Percentiles rank a stretch among this genome's conserved stretches.
These are phyloP conservation scores for Hipparchia sbordonii DNA, from an alignment of 2,888 invertebrate genomes.

Conservation along the genomic window DNA sequence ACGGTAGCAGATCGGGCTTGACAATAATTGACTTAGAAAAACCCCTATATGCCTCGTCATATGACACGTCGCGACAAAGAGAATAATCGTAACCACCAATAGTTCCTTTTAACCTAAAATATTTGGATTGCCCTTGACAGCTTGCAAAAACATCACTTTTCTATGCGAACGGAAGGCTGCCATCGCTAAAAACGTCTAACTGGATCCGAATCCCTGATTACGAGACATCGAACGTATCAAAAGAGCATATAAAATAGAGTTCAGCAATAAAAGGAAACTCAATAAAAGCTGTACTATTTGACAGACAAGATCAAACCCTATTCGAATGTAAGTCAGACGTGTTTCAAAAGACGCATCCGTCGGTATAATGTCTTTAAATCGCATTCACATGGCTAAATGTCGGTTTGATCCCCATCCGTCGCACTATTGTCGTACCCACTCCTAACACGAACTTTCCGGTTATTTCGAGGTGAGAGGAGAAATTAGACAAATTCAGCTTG, in stretches of 20 bases:
- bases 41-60: neutral
- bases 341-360: neutral
- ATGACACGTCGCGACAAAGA: neutral
- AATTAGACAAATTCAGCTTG: no score
- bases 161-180: conserved; percentile 1
- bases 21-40: neutral
- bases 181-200: neutral
- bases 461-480: no score
- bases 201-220: neutral
- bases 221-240: neutral
- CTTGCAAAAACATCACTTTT: neutral
- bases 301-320: neutral
- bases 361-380: no score
- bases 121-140: conserved; percentile 7
- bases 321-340: neutral
- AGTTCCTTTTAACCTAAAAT: conserved; percentile 4
- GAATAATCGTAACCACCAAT: conserved; percentile 1
- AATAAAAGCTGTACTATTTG: neutral
- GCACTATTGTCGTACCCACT: no score
- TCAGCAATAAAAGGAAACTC: neutral
- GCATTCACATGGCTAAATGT: no score
- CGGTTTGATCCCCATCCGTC: no score
- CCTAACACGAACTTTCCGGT: no score
- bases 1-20: no score
- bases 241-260: conserved; percentile 4